Base-by-base conservation (phyloP, 2,888 invertebrate genomes). In the Thymelicus lineola region DNA sequence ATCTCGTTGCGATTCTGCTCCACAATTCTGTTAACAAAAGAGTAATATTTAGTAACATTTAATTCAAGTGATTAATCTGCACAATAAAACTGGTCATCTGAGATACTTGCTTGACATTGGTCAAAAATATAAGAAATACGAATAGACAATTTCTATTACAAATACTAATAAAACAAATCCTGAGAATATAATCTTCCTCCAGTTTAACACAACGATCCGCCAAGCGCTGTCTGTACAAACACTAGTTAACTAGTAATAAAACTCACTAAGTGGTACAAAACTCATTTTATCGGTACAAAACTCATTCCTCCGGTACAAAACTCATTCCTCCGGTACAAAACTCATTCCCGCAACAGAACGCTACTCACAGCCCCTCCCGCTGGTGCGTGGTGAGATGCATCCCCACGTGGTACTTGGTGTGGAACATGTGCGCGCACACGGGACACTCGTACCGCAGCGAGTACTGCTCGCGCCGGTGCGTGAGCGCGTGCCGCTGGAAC, bases 361-460 rank as follows among this genome's bases (percentile, higher is more conserved):
- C n/a, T 66, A 85, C 85, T 84, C 72, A 85, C 85, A 85, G 72
- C 0, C 89, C 90, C 72, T 90, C 90, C 81, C 87, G 86, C 79
- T 88, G 90, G 72, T 93, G 93, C 10, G 92, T 89, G 10, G 80
- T 75, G 5, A 92, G 82, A 55, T 92, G 93, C 89, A 90, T 89
- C 72, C 87, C 85, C 57, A 89, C 79, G 71, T 92, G 93, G 74
- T 91, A 93, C 46, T 86, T 83, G 6, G 93, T 93, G 80, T 92
- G 84, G 80, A 93, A 93, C 87, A 92, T 88, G 75, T 93, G 92
- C 45, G 93, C 93, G 71, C 93, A 93, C 5, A 93, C 93, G 0
- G 93, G 93, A 10, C 93, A 93, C 83, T 93, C 93, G 86, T 90
- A 93, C 0, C 89, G 77, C 9, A 89, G 76, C 35, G 87, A 81